Evolutionary conservation across 2,888 invertebrate species (phyloP).

Genomic region (Tetheella fluctuosa): DNA sequence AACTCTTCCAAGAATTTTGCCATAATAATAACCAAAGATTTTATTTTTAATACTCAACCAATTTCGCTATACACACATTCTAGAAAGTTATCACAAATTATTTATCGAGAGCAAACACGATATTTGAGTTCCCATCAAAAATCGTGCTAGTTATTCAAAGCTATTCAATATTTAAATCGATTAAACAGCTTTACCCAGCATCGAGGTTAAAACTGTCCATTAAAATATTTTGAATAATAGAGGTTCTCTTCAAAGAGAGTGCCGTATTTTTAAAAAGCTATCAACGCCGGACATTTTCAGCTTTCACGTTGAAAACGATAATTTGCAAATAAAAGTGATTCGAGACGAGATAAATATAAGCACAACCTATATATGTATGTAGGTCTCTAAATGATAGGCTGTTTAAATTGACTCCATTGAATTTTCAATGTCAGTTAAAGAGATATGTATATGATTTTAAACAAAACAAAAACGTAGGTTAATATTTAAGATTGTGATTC

Average conservation of each 20-base stretch:
- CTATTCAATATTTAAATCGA: conserved; percentile 38
- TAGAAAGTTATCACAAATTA: not conserved
- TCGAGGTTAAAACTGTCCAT: conserved; percentile 49
- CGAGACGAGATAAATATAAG: not conserved
- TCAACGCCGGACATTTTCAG: conserved; percentile 48
- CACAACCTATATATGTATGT: too few species aligned
- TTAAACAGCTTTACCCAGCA: conserved; percentile 30
- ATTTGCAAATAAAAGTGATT: conserved; percentile 1
- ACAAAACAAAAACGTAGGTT: too few species aligned
- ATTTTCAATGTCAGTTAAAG: too few species aligned
- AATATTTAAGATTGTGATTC: too few species aligned
- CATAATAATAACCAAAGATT: too few species aligned
- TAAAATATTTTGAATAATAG: conserved; percentile 65
- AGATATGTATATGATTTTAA: too few species aligned
- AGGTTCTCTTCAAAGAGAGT: conserved; percentile 47
- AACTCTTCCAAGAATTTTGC: too few species aligned
- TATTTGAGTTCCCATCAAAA: conserved; percentile 17
- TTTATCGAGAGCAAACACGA: not conserved
- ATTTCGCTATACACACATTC: too few species aligned
- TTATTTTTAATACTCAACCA: too few species aligned
- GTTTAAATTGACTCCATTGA: too few species aligned
- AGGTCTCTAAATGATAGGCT: too few species aligned
- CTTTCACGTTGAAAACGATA: not conserved
- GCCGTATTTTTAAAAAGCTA: conserved; percentile 62
- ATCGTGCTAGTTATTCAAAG: conserved; percentile 19